These are phyloP conservation scores for Drosophila mettleri DNA, from an alignment of 2,888 invertebrate genomes.

Conservation along the genomic window DNA sequence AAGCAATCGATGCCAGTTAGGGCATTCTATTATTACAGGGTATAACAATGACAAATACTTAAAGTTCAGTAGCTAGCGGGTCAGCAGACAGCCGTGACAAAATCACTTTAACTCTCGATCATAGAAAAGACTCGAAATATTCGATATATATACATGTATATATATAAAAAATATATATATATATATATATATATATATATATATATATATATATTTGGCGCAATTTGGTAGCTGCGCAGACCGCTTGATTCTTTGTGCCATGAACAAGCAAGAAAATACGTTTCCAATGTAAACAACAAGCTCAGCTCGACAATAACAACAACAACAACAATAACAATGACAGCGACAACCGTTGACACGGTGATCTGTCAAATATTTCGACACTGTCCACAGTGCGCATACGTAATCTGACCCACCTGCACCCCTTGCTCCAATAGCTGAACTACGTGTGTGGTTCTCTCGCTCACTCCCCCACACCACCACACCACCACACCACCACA, in stretches of 20 bases:
- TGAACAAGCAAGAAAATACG: slow-evolving; percentile 54
- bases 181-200: background rate
- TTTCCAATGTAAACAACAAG: slow-evolving; percentile 55
- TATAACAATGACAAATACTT: slow-evolving; percentile 10
- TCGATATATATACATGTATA: background rate
- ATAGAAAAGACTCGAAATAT: slow-evolving; percentile 19
- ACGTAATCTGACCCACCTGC: slow-evolving; percentile 17
- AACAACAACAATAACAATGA: slow-evolving; percentile 32
- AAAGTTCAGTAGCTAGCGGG: slow-evolving; percentile 52
- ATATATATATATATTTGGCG: slow-evolving; percentile 11
- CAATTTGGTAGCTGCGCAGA: slow-evolving; percentile 42
- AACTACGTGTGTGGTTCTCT: slow-evolving; percentile 41
- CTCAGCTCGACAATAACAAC: slow-evolving; percentile 10
- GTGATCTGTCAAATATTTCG: slow-evolving; percentile 74
- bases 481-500: no score
- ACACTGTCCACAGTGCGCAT: slow-evolving; percentile 48
- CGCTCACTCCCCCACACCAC: background rate
- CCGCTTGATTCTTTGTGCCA: slow-evolving; percentile 16
- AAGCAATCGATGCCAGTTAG: no score
- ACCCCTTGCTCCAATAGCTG: slow-evolving; percentile 18
- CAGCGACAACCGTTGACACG: slow-evolving; percentile 62
- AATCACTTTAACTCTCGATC: slow-evolving; percentile 19
- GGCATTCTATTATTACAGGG: background rate
- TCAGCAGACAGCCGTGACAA: slow-evolving; percentile 28
- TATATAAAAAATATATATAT: background rate